A percentile compares a stretch with the other conserved stretches of the same genome.
Conservation (phyloP, 1,140 invertebrate species). For the Penaeus vannamei region DNA sequence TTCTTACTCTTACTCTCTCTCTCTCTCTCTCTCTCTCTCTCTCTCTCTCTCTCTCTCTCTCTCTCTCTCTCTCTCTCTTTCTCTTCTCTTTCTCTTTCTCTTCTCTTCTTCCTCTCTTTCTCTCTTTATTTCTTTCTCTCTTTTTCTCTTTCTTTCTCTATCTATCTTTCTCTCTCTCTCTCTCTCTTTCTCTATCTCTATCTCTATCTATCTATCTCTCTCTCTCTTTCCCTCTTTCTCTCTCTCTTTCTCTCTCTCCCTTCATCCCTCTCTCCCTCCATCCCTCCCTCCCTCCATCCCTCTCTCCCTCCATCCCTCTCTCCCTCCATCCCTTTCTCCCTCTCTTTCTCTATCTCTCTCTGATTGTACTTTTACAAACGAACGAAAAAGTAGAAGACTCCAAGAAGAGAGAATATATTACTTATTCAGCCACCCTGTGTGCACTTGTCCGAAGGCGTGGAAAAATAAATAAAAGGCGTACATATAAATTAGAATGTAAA, state of each 20-base stretch:
- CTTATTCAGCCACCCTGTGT: too few relatives aligned
- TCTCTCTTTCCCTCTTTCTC: not conserved
- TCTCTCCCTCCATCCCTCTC: not conserved
- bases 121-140: not conserved
- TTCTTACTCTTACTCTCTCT: not conserved
- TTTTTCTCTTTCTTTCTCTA: slow-evolving; percentile 2
- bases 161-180: not conserved
- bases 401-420: too few relatives aligned
- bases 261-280: not conserved
- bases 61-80: not conserved
- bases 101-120: not conserved
- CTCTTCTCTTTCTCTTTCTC: not conserved
- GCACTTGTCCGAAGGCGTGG: too few relatives aligned
- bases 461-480: too few relatives aligned
- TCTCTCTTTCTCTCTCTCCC: not conserved
- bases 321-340: not conserved
- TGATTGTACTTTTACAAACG: too few relatives aligned
- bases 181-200: too few relatives aligned
- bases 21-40: slow-evolving; percentile 7
- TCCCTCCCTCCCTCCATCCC: not conserved
- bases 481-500: too few relatives aligned
- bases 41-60: not conserved
- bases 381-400: too few relatives aligned
- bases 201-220: slow-evolving; percentile 1
- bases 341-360: too few relatives aligned